Evolutionary conservation across 1,140 invertebrate species (phyloP), one percentile per base, ranked within the genome.

Genomic region (Drosophila sproati): DNA sequence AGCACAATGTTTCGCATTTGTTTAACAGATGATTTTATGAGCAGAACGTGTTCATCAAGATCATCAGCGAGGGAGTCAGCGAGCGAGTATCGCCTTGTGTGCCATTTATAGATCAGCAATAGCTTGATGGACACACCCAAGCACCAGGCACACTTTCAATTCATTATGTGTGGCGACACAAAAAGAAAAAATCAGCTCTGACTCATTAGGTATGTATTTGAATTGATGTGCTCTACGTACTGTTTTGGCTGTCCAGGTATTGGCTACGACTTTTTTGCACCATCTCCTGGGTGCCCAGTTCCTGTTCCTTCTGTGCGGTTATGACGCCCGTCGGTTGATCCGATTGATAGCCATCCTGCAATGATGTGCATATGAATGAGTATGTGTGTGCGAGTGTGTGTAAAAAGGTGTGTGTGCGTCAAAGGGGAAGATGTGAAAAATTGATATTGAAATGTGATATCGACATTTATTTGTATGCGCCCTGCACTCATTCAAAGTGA

Each of bases 1-100:
- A 54, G 47, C 37, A 41, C 57, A 69, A 70, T 45, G 48, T 64
- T 55, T 69, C 37, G 59, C 72, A 80, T 87, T 87, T 88, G 79
- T 61, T 87, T 86, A 78, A 71, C 79, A 81, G 71, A 79, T 52
- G 6, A 83, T 88, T 87, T 88, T 88, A 88, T 83, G 83, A 67
- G 66, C 85, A 52, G 60, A 88, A 88, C 85, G 83, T 88, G 83
- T 80, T 88, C 10, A 83, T 88, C 20, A 20, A 20, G 20, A 20
- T 20, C 73, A 83, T 80, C 74, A 63, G 75, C 64, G 71, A 69
- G 77, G 2, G 10, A 29, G 82, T 20, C 20, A 20, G 20, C 20
- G 39, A 43, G 39, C 0, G 39, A 10, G 6, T 39, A 39, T 59
- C 68, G 73, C 55, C 71, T 47, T 32, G 54, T 20, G 54, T 20